phyloP scores from a whole-genome alignment of 2,888 invertebrate species.

The Coenonympha arcania region DNA sequence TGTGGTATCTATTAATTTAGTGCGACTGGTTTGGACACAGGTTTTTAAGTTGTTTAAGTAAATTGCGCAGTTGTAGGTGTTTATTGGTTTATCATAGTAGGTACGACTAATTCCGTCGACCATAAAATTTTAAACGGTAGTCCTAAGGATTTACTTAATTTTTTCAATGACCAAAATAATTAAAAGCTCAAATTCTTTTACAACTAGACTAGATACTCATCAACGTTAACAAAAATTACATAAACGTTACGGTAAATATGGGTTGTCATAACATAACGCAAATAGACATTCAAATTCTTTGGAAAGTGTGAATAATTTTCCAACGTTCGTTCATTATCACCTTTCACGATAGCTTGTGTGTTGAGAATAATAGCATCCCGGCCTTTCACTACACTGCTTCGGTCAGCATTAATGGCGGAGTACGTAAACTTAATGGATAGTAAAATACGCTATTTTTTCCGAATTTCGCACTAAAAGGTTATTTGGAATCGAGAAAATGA shows the following conservation, averaged over 20 bases:
- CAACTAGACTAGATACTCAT: not conserved
- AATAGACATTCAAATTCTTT: slow-evolving; percentile 36
- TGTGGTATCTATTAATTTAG: not conserved
- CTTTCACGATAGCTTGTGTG: slow-evolving; percentile 49
- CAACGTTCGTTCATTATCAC: slow-evolving; percentile 36
- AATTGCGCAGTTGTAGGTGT: not conserved
- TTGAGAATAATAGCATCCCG: slow-evolving; percentile 44
- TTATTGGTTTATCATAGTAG: not conserved
- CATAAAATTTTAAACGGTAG: too few relatives aligned
- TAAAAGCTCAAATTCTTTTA: not conserved
- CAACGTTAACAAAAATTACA: slow-evolving; percentile 5
- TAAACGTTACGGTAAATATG: slow-evolving; percentile 12
- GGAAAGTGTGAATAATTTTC: slow-evolving; percentile 57
- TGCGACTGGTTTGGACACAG: not conserved
- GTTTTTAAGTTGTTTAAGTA: not conserved
- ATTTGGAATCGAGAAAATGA: not conserved
- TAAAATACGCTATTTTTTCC: slow-evolving; percentile 13
- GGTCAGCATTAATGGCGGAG: slow-evolving; percentile 11
- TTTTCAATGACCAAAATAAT: too few relatives aligned
- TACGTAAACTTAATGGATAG: slow-evolving; percentile 7
- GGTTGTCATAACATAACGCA: slow-evolving; percentile 34
- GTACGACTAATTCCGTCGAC: too few relatives aligned
- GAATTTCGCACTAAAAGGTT: not conserved
- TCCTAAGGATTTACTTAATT: too few relatives aligned
- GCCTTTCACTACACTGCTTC: slow-evolving; percentile 41